Evolutionary conservation across 1,140 invertebrate genomes (phyloP).

Genomic region (Contarinia nasturtii): DNA sequence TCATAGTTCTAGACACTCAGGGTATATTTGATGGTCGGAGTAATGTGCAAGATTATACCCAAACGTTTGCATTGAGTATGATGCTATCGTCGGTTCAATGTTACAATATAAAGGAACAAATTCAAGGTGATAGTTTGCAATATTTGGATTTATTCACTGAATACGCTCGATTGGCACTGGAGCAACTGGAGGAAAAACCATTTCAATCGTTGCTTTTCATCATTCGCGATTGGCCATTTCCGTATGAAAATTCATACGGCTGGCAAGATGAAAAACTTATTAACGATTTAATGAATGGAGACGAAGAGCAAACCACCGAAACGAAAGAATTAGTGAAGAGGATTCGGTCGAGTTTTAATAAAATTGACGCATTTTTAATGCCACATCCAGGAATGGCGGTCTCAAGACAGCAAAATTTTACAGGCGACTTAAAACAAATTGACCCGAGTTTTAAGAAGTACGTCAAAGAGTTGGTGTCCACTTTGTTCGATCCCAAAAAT

Average conservation of each 20-base stretch:
- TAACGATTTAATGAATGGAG: constrained; percentile 59
- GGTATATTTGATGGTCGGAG: constrained; percentile 94
- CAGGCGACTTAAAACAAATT: constrained; percentile 87
- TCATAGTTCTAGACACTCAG: constrained; percentile 91
- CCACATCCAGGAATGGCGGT: constrained; percentile 95
- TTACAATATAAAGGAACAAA: constrained; percentile 88
- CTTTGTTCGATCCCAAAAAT: constrained; percentile 74
- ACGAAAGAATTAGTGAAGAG: constrained; percentile 75
- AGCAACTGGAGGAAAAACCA: constrained; percentile 73
- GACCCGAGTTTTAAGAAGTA: constrained; percentile 81
- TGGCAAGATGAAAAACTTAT: constrained; percentile 57
- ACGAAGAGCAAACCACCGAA: constrained; percentile 76
- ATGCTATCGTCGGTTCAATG: constrained; percentile 95
- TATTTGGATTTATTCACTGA: constrained; percentile 91
- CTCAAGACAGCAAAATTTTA: constrained; percentile 90
- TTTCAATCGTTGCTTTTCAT: constrained; percentile 93
- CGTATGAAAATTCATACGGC: constrained; percentile 90
- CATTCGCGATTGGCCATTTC: constrained; percentile 95
- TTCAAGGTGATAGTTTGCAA: constrained; percentile 90
- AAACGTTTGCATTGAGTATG: constrained; percentile 86
- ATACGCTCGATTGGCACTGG: constrained; percentile 83
- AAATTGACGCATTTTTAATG: constrained; percentile 91
- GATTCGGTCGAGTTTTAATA: constrained; percentile 81
- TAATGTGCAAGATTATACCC: constrained; percentile 89
- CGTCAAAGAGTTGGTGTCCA: constrained; percentile 67